These are phyloP conservation scores for Gallinago media DNA, from an alignment of 2,113 vertebrate species.

Conservation along the genomic window DNA sequence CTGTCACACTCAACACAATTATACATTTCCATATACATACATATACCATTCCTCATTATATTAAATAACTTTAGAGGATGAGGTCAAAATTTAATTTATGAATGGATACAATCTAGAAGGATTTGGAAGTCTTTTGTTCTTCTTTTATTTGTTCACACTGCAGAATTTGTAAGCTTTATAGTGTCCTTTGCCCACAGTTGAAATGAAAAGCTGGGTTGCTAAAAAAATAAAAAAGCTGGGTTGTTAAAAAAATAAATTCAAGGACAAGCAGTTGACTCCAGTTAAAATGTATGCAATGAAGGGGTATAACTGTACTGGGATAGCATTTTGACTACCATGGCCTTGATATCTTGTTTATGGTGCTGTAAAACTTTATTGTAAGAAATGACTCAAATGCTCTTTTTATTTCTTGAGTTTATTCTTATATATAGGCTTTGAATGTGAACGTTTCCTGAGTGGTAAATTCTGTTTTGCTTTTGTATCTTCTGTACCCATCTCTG, in stretches of 20 bases:
- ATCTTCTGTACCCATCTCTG: background rate
- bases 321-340: background rate
- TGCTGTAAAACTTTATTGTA: background rate
- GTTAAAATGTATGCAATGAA: background rate
- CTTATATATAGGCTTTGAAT: background rate
- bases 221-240: background rate
- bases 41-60: background rate
- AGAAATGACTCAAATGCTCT: background rate
- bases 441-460: background rate
- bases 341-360: background rate
- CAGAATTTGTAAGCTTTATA: background rate
- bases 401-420: conserved; percentile 15
- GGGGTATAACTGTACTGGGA: background rate
- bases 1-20: conserved; percentile 8
- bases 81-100: background rate
- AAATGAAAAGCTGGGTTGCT: background rate
- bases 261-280: background rate
- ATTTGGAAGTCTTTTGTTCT: background rate
- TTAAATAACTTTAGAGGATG: background rate
- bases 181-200: background rate
- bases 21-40: no score
- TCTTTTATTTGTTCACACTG: background rate
- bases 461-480: background rate
- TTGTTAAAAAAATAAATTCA: conserved; percentile 5
- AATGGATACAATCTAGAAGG: background rate